Evolutionary conservation across 2,888 invertebrate species (phyloP), one percentile per base, ranked within the genome.

Genomic region (Quadriops clusia): DNA sequence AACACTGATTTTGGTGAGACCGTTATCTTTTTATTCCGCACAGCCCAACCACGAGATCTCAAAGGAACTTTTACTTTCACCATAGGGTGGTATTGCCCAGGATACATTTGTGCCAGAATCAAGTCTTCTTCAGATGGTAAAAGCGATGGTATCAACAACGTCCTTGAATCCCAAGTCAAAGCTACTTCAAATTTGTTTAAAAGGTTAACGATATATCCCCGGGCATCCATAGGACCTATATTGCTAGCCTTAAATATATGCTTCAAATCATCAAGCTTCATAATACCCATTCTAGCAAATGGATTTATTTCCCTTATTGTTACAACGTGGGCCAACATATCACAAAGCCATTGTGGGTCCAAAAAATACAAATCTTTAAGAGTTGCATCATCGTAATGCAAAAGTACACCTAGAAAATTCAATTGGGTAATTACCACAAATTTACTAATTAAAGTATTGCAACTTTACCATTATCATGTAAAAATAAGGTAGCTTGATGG

Each of bases 261-360:
- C 45, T 87, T 80, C 30, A 97, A 67, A 55, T 95, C 93, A 33
- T 90, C 87, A 23, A 91, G 65, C 54, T 84, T 84, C 95, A 97
- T 97, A 26, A 95, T 75, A 34, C 85, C 94, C 34, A 82, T 83
- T 41, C 78, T 70, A 0, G 90, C 91, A 57, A 94, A 94, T 0
- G 91, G 91, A 65, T 95, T 95, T 42, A 95, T 89, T 63, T 95
- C 94, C n/a, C 93, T 63, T 11, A 95, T 89, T 0, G 95, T 93
- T 17, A 97, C 90, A 1, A 97, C 93, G 57, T 91, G 91, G 0
- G 97, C 94, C 20, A 98, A 59, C 72, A 95, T 86, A 58, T 98
- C 97, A 61, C 95, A 97, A 22, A 98, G 68, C 97, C 97, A 98
- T 58, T 98, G 97, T 0, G 97, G 95, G 58, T 94, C 87, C 23